Base-by-base conservation (phyloP, 2,888 invertebrate genomes). In the Ichneumoninae sp. region DNA sequence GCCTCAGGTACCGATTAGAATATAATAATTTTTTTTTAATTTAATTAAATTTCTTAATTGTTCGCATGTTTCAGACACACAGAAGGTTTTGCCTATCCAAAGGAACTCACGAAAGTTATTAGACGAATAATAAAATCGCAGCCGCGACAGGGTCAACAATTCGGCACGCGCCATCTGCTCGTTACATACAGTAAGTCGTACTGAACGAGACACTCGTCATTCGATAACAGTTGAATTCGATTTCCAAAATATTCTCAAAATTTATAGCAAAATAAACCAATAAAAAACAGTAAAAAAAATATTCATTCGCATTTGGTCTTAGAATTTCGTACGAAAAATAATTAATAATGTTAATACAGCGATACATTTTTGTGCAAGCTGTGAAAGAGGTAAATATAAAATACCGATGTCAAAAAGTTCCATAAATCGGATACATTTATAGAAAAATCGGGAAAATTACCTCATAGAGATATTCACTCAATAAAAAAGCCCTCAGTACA, bases 161-260 rank as follows among this genome's bases (percentile, higher is more conserved):
- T 93, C 83, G 86, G 92, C 66, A 93, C 93, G 19, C 90, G 88
- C 50, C 89, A 93, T 83, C 90, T 93, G 69, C 89, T 93, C 30
- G 91, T 93, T 13, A 92, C 92, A 16, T 93, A 91, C 86, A 90
- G 93, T 93, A 92, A 91, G 92, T 92, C 92, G 91, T 90, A 80
- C 65, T 4, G 50, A 40, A 22, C 16, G 52, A 54, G 19, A 1
- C 52, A 54, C 52, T 19, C 52, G 2, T n/a, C 5, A 19, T 54
- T 54, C 52, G 44, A 47, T 16, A 47, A 16, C 44, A 16, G 44
- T 47, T 47, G 0, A 47, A 47, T 47, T 47, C 0, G 13, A 47
- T 47, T 16, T 47, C 13, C 4, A 44, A 44, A 44, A 44, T 3
- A 16, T 13, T 47, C 44, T 47, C 5, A 47, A 47, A 47, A 47